Evolutionary conservation across 2,113 vertebrate genomes (phyloP), one percentile per base, ranked within the genome.

Genomic region (Puntigrus tetrazona): DNA sequence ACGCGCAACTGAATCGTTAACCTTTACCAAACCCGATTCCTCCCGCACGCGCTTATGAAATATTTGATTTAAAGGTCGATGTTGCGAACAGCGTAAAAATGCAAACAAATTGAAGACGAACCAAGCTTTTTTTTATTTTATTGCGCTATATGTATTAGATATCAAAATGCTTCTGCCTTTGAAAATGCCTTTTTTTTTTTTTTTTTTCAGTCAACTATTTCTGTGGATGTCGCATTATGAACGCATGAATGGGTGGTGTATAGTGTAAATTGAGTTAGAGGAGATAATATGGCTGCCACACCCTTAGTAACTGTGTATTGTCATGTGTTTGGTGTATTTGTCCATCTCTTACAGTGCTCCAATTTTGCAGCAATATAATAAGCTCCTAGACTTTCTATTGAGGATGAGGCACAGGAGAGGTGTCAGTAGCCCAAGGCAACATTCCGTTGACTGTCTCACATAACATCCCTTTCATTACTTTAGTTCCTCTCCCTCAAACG

Each of bases 1-100:
- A 81, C 73, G 65, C 45, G 50, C 87, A 87, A 81, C 86, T 88
- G 78, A 80, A 81, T 5, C n/a, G 67, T 70, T 52, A 25, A 25
- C 6, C 5, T 43, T 41, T 78, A 69, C 41, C 10, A 69, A 69
- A 36, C 61, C 34, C 7, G 11, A 31, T 9, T 25, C 59, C n/a
- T 57, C 10, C 31, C 11, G 70, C n/a, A 13, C 10, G 45, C 1
- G 18, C 3, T 7, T 45, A 74, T 45, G 11, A 74, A 74, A 45
- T 74, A 8, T 45, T n/a, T 20, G 0, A 5, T 11, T 69, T 69
- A 2, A 69, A 9, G 9, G 31, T 5, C 18, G 18, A 69, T 22
- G 7, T 57, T 57, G 4, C 18, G 22, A 69, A 69, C 7, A 36
- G 36, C 8, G 6, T 1, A 11, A n/a, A 27, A 29, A 4, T 14